Conservation (phyloP, 2,797 vertebrate genomes). For the Gallinago nigripennis region DNA sequence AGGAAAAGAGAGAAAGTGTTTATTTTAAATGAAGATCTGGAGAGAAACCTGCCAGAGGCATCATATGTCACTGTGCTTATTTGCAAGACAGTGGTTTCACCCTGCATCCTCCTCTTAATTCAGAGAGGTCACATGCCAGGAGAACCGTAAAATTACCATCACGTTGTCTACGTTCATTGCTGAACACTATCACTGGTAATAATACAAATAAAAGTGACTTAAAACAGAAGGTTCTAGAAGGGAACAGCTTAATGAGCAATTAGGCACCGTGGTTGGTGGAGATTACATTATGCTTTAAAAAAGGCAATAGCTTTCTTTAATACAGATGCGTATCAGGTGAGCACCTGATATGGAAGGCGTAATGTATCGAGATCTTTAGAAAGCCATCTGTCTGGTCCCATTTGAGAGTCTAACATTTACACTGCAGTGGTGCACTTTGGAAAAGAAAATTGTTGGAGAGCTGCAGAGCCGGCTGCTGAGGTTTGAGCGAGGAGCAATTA, state of each 20-base stretch:
- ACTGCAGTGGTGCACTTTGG: background rate
- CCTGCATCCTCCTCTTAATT: background rate
- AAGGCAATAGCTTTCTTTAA: background rate
- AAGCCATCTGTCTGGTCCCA: background rate
- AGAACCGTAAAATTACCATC: background rate
- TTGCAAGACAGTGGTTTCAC: background rate
- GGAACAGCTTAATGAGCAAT: background rate
- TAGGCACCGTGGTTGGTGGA: background rate
- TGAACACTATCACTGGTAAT: background rate
- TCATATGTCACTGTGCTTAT: background rate
- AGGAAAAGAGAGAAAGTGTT: background rate
- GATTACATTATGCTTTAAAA: background rate
- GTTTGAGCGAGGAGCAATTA: background rate
- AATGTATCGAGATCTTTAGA: background rate
- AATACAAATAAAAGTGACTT: slow-evolving; percentile 6
- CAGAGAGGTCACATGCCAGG: background rate
- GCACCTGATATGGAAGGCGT: background rate
- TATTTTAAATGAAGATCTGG: background rate
- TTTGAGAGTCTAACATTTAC: background rate
- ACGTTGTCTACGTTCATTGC: background rate
- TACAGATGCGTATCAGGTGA: background rate
- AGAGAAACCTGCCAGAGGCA: background rate
- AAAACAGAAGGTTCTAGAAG: slow-evolving; percentile 33
- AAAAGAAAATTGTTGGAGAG: background rate
- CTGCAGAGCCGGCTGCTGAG: background rate